These are phyloP conservation scores for Lissocephala sabroskyi DNA, from an alignment of 2,888 invertebrate genomes.

Conservation along the genomic window DNA sequence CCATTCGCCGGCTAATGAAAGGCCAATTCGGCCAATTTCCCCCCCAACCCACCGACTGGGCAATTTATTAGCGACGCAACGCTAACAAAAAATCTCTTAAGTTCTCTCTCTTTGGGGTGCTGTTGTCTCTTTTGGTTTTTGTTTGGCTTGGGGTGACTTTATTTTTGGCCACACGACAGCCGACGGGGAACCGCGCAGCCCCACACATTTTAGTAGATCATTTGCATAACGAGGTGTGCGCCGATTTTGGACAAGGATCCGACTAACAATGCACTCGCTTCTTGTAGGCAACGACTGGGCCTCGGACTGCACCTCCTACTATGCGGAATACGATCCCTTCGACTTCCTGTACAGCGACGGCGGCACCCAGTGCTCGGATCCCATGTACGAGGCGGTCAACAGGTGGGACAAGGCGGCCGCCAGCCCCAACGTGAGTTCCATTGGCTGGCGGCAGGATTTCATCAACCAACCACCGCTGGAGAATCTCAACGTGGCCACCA, in stretches of 20 bases:
- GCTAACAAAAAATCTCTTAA: too few species aligned
- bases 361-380: constrained; percentile 79
- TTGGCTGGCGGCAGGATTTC: constrained; percentile 70
- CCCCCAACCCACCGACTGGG: too few species aligned
- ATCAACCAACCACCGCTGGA: too few species aligned
- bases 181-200: not conserved
- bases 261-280: constrained; percentile 64
- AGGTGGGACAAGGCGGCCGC: constrained; percentile 75
- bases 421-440: constrained; percentile 71
- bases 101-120: too few species aligned
- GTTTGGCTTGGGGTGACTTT: constrained; percentile 8
- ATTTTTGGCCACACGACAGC: constrained; percentile 11
- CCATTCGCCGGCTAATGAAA: too few species aligned
- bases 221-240: constrained; percentile 36
- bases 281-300: constrained; percentile 74
- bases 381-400: constrained; percentile 80
- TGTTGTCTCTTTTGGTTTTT: constrained; percentile 4
- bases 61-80: too few species aligned
- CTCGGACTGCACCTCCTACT: constrained; percentile 79
- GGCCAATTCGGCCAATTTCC: too few species aligned
- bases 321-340: constrained; percentile 85
- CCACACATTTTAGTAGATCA: constrained; percentile 5
- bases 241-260: not conserved
- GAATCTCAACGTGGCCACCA: too few species aligned
- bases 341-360: constrained; percentile 81